Percentiles rank a stretch among this genome's conserved stretches.
phyloP scores from a whole-genome alignment of 2,113 vertebrate genomes.

The Cyanoliseus patagonus region DNA sequence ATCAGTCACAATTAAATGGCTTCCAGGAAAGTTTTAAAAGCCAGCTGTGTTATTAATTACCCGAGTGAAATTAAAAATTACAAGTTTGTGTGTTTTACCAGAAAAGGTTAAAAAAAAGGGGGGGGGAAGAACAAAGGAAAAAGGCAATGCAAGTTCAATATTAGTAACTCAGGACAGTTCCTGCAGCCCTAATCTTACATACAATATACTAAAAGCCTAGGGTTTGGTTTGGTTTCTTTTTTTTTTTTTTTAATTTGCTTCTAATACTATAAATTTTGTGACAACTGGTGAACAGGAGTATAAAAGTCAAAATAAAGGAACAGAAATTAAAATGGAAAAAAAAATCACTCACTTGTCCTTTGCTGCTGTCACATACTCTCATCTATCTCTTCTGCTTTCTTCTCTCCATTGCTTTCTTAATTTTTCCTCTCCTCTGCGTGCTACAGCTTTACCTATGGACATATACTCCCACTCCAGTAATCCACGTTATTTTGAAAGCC shows the following conservation, averaged over 20 bases:
- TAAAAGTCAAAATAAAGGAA: not conserved
- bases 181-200: not conserved
- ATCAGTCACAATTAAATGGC: not conserved
- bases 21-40: not conserved
- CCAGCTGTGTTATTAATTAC: not conserved
- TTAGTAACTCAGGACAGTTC: not conserved
- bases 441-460: slow-evolving; percentile 4
- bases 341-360: slow-evolving; percentile 46
- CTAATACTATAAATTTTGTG: not conserved
- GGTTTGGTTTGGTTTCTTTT: not conserved
- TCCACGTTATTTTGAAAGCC: not conserved
- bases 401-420: not conserved
- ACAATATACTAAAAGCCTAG: not conserved
- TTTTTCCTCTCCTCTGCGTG: not conserved
- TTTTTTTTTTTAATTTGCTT: not conserved
- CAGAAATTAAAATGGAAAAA: not conserved
- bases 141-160: not conserved
- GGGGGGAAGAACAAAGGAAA: not conserved
- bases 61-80: not conserved
- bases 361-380: not conserved
- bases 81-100: not conserved
- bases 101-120: not conserved
- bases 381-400: slow-evolving; percentile 41
- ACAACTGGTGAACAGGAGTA: not conserved
- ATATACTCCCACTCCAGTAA: not conserved